Base-by-base conservation (phyloP, 2,797 vertebrate species). In the Helostoma temminkii region DNA sequence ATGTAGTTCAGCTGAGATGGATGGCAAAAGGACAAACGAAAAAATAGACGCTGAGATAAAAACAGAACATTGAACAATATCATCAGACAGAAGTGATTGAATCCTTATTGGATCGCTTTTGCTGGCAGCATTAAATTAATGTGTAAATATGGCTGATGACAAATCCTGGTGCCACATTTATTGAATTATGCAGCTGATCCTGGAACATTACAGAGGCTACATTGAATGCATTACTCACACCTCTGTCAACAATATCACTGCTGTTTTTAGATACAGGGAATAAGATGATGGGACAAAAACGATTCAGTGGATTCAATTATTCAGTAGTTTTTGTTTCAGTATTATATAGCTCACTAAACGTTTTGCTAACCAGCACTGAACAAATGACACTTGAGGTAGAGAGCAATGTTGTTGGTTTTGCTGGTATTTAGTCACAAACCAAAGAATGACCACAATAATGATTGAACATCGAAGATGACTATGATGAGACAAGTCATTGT, bases 61-160 rank as follows among this genome's bases (percentile, higher is more conserved):
- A 88, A 85, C 25, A 63, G 72, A 79, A 78, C 71, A 46, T 71
- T 54, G 57, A 72, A 89, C 70, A 74, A 58, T 76, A 66, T 81
- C 69, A 53, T 63, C 54, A 61, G 58, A 79, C 57, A 53, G 63
- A 74, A 53, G 49, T 45, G 63, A 83, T 84, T 81, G 45, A 42
- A 88, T 92, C 74, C 63, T 72, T 71, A 89, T 87, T 15, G 39
- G 52, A 86, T 84, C 83, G 52, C 50, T 76, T 65, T 52, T 1
- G 11, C 28, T 26, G 70, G 43, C 58, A 58, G 73, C 43, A 15
- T 69, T 42, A 45, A 77, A 63, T 85, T 84, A 80, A 68, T 70
- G 84, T 63, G 77, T 84, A 71, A 86, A 87, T 77, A 65, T 50
- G 81, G 73, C 67, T 68, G 6, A 78, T 88, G 79, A 88, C 66